Conservation (phyloP, 2,113 vertebrate species). For the Syngnathus typhle region DNA sequence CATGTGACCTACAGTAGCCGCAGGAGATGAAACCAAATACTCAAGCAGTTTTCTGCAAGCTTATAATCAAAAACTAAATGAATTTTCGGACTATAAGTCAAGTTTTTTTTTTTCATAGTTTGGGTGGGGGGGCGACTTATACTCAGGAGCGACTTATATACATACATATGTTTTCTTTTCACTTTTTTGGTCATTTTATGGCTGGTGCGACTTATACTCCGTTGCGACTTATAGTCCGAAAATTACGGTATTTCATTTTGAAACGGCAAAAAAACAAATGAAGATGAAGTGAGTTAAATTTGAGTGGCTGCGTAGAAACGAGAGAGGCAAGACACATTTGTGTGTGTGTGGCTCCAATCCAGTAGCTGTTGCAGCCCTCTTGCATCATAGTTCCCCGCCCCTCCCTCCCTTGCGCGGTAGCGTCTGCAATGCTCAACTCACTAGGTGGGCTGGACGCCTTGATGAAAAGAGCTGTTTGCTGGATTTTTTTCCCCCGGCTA, state of each 20-base stretch:
- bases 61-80: neutral
- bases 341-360: conserved; percentile 49
- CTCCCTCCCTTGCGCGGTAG: conserved; percentile 33
- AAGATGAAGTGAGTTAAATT: conserved; percentile 19
- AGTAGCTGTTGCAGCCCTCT: conserved; percentile 62
- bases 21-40: neutral
- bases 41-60: neutral
- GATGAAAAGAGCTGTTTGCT: conserved; percentile 39
- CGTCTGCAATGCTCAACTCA: conserved; percentile 31
- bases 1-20: neutral
- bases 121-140: no score
- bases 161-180: no score
- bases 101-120: no score
- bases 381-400: conserved; percentile 65
- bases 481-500: conserved; percentile 21
- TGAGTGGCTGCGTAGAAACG: conserved; percentile 17
- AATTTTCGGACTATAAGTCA: no score
- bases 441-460: conserved; percentile 34
- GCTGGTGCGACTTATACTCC: no score
- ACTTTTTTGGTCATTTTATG: no score
- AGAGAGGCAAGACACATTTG: conserved; percentile 10
- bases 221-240: no score
- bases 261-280: neutral
- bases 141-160: no score
- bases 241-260: no score